Evolutionary conservation across 1,140 invertebrate genomes (phyloP), one percentile per base, ranked within the genome.

Genomic region (Procambarus clarkii): DNA sequence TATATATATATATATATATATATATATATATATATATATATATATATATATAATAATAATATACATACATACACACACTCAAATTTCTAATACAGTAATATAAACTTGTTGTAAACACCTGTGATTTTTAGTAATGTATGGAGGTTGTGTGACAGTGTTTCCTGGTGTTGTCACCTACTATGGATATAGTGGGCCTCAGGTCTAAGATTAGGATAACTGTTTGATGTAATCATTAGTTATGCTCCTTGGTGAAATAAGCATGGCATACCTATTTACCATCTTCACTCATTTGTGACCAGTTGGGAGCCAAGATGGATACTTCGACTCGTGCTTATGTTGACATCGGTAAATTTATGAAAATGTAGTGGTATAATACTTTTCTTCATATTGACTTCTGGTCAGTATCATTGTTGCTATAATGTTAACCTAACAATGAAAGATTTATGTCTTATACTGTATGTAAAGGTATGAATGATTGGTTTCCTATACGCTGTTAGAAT

Each of bases 151-250:
- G 15, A 45, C 44, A 60, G 34, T 83, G 45, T 60, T 64, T 69
- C 81, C 44, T 83, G 58, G 58, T 83, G 54, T 82, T 82, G 81
- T 83, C 81, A 83, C 81, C 58, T 64, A 74, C 69, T 74, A 21
- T 74, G n/a, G 69, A 34, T 34, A 74, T 74, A 46, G 81, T 83
- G 69, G 81, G 50, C 69, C 81, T 83, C 81, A 83, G 81, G 81
- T 69, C 34, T 83, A 69, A 21, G 58, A 69, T 83, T n/a, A 83
- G 81, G 34, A 46, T 21, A 48, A 79, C 18, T 18, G 4, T 21
- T 48, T 21, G 46, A 3, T 48, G 34, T 48, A 46, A 9, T 74
- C 24, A 21, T 24, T 74, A n/a, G 69, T 34, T 34, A 74, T 74
- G 11, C 34, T 74, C 24, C 69, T 34, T 8, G 21, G 5, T 74